phyloP scores from a whole-genome alignment of 2,888 invertebrate species.

The Bombylius major region DNA sequence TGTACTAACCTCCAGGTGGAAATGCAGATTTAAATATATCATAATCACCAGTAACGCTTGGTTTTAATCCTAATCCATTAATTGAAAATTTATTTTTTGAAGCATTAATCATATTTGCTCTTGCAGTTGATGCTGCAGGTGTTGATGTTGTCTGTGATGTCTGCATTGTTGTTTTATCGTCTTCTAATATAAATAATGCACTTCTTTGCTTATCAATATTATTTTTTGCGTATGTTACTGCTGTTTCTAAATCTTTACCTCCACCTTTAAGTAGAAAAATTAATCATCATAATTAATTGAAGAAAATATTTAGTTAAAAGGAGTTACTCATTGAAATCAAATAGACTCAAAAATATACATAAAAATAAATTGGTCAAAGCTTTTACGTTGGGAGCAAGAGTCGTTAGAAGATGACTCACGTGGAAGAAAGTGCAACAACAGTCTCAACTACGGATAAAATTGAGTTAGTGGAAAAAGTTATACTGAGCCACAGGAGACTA shows the following conservation, averaged over 20 bases:
- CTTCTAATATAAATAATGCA: conserved; percentile 20
- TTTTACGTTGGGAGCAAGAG: too few species aligned
- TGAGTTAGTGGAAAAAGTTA: too few species aligned
- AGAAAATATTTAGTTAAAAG: not conserved
- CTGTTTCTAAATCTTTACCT: conserved; percentile 75
- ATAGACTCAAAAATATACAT: too few species aligned
- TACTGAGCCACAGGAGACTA: too few species aligned
- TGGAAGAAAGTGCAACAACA: too few species aligned
- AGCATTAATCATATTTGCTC: conserved; percentile 3
- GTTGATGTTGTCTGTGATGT: conserved; percentile 25
- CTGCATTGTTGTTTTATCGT: conserved; percentile 20
- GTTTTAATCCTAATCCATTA: conserved; percentile 39
- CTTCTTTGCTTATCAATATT: conserved; percentile 37
- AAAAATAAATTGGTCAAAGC: too few species aligned
- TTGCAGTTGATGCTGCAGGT: conserved; percentile 4
- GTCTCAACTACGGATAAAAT: too few species aligned
- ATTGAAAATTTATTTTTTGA: conserved; percentile 9
- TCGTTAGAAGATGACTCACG: too few species aligned
- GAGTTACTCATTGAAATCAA: too few species aligned
- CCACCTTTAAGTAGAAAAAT: conserved; percentile 47
- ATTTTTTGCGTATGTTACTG: conserved; percentile 49
- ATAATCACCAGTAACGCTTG: conserved; percentile 34
- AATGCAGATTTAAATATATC: conserved; percentile 40
- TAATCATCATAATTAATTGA: not conserved
- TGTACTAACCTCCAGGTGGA: conserved; percentile 7